These are phyloP conservation scores for Agapostemon virescens DNA, from an alignment of 2,888 invertebrate species.

Conservation along the genomic window DNA sequence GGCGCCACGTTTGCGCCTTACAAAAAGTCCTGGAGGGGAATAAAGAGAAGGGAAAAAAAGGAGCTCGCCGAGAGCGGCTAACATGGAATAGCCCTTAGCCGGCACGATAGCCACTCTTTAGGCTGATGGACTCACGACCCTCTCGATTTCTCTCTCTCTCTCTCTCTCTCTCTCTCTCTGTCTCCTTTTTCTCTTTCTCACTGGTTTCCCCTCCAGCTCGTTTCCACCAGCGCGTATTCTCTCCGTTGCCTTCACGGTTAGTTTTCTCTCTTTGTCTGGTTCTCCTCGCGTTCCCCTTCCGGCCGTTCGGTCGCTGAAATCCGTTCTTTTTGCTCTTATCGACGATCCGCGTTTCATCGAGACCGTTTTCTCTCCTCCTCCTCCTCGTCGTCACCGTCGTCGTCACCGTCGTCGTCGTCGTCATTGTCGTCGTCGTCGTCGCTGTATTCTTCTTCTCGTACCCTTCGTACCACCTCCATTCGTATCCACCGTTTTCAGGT, in stretches of 20 bases:
- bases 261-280: not conserved
- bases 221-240: not conserved
- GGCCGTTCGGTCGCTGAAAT: not conserved
- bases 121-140: slow-evolving; percentile 77
- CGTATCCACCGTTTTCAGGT: slow-evolving; percentile 24
- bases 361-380: not conserved
- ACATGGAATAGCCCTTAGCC: slow-evolving; percentile 80
- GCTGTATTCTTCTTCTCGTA: slow-evolving; percentile 23
- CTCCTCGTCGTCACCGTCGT: not conserved
- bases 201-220: not conserved
- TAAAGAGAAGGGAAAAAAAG: slow-evolving; percentile 71
- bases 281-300: slow-evolving; percentile 4
- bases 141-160: slow-evolving; percentile 57
- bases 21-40: slow-evolving; percentile 71
- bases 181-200: not conserved
- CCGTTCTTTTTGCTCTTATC: slow-evolving; percentile 19
- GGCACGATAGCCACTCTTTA: slow-evolving; percentile 79
- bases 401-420: no score
- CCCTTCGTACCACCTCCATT: slow-evolving; percentile 5
- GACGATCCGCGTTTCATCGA: slow-evolving; percentile 28
- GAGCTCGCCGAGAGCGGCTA: slow-evolving; percentile 76
- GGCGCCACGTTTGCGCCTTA: slow-evolving; percentile 78
- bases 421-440: no score
- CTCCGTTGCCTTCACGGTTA: not conserved
- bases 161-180: not conserved